These are phyloP conservation scores for Heliconius congener DNA, from an alignment of 1,140 invertebrate genomes.

Conservation along the genomic window DNA sequence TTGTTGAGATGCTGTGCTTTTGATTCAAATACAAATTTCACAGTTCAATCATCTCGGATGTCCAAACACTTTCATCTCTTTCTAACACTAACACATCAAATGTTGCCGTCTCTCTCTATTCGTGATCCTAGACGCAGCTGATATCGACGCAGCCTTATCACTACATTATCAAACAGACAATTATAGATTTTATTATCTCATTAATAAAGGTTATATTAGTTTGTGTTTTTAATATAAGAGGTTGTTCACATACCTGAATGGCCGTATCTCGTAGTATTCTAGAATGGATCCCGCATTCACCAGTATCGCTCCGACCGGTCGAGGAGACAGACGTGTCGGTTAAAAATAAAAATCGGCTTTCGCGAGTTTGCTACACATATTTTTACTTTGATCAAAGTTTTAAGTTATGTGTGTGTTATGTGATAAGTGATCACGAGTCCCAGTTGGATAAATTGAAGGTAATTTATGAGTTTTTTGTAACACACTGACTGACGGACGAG, in stretches of 20 bases:
- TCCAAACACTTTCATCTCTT: conserved; percentile 51
- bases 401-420: conserved; percentile 54
- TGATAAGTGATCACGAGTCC: background rate
- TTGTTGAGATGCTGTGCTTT: conserved; percentile 66
- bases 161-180: conserved; percentile 39
- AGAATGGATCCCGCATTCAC: conserved; percentile 71
- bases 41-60: conserved; percentile 71
- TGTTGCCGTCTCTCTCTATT: conserved; percentile 52
- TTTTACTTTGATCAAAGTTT: conserved; percentile 62
- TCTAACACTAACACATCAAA: conserved; percentile 33
- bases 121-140: conserved; percentile 72
- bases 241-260: conserved; percentile 78
- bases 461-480: conserved; percentile 57
- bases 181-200: conserved; percentile 49
- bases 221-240: conserved; percentile 50
- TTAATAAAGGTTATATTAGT: conserved; percentile 54
- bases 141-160: conserved; percentile 80
- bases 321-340: conserved; percentile 37
- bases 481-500: conserved; percentile 42
- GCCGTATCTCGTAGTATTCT: conserved; percentile 71
- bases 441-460: conserved; percentile 27
- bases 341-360: conserved; percentile 39
- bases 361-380: conserved; percentile 59
- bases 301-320: conserved; percentile 56
- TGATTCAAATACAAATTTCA: conserved; percentile 70